Percentiles rank a stretch among this genome's conserved stretches.
Evolutionary conservation across 2,113 vertebrate species (phyloP).

Genomic region (Mus spicilegus): DNA sequence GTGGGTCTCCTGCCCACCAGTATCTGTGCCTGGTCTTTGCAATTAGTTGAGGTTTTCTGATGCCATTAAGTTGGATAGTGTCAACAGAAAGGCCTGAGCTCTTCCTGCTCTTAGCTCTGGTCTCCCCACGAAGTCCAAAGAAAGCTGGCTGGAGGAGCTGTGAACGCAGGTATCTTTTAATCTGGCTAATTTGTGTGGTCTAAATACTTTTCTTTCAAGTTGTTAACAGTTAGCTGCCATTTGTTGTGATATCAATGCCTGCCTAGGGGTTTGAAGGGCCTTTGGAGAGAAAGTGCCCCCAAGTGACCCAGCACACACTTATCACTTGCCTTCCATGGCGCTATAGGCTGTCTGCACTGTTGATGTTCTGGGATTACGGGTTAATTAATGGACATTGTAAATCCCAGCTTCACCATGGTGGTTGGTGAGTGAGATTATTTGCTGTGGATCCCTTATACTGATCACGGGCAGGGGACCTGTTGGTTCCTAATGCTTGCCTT

Average conservation of each 20-base stretch:
- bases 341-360: neutral
- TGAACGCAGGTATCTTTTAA: neutral
- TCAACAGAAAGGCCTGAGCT: neutral
- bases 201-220: slow-evolving; percentile 39
- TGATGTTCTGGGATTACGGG: neutral
- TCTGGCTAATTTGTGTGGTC: neutral
- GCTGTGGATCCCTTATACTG: neutral
- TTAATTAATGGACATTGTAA: neutral
- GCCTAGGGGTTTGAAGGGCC: slow-evolving; percentile 16
- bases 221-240: neutral
- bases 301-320: neutral
- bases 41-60: slow-evolving; percentile 1
- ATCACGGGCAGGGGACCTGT: neutral
- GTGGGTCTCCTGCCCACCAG: neutral
- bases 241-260: slow-evolving; percentile 33
- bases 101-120: neutral
- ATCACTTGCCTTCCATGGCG: neutral
- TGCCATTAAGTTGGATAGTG: neutral
- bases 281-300: slow-evolving; percentile 12
- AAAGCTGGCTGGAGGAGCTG: neutral
- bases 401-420: neutral
- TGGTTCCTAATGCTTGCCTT: neutral
- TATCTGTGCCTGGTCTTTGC: neutral
- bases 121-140: neutral
- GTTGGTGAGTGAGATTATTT: neutral